Percentiles rank a stretch among this genome's conserved stretches.
These are phyloP conservation scores for Drosophila mimica DNA, from an alignment of 2,888 invertebrate genomes.

Conservation along the genomic window DNA sequence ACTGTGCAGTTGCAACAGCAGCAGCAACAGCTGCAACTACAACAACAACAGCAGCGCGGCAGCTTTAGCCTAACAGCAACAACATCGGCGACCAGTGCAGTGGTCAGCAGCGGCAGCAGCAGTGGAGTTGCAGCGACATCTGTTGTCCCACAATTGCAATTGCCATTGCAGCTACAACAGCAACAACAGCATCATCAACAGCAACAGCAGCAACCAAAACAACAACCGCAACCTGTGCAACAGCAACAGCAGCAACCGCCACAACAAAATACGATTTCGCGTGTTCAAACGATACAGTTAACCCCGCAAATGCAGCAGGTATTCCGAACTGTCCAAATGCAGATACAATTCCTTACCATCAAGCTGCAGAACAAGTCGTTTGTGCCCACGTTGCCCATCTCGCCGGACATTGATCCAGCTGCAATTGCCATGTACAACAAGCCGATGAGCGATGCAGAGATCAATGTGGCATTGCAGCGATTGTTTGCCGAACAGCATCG, in stretches of 20 bases:
- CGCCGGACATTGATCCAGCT: slow-evolving; percentile 83
- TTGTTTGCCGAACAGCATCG: slow-evolving; percentile 90
- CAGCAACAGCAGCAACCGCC: slow-evolving; percentile 72
- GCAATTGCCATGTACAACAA: slow-evolving; percentile 84
- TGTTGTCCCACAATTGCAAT: slow-evolving; percentile 51
- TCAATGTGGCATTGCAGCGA: slow-evolving; percentile 86
- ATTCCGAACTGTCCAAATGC: slow-evolving; percentile 88
- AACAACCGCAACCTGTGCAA: slow-evolving; percentile 50
- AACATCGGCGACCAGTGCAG: slow-evolving; percentile 44
- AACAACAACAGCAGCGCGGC: slow-evolving; percentile 66
- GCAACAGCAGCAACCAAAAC: slow-evolving; percentile 47
- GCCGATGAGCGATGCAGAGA: slow-evolving; percentile 86
- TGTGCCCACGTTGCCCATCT: slow-evolving; percentile 81
- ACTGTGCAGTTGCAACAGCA: slow-evolving; percentile 58
- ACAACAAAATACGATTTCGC: slow-evolving; percentile 85
- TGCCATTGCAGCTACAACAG: slow-evolving; percentile 40
- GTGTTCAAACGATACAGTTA: slow-evolving; percentile 90
- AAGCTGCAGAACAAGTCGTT: slow-evolving; percentile 85
- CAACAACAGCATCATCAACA: slow-evolving; percentile 36
- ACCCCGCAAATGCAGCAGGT: slow-evolving; percentile 90
- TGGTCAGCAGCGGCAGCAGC: slow-evolving; percentile 71
- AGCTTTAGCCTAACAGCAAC: slow-evolving; percentile 53
- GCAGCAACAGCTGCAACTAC: slow-evolving; percentile 29
- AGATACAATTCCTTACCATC: slow-evolving; percentile 88
- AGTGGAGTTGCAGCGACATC: slow-evolving; percentile 51